These are phyloP conservation scores for Acanthurus tractus DNA, from an alignment of 2,797 vertebrate species.

Conservation along the genomic window DNA sequence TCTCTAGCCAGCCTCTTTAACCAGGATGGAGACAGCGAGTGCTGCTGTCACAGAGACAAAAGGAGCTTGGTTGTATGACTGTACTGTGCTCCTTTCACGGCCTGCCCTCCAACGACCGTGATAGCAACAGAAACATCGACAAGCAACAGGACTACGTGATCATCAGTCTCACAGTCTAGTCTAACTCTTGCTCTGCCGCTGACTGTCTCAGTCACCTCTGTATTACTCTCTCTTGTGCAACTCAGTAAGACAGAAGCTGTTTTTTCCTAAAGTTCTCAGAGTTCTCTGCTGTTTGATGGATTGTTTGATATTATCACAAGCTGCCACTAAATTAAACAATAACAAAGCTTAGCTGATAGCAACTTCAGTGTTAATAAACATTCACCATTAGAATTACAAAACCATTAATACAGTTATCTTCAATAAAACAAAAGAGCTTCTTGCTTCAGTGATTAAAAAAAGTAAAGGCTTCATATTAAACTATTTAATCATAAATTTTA, in stretches of 20 bases:
- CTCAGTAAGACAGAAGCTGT: conserved; percentile 9
- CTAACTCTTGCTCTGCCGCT: conserved; percentile 11
- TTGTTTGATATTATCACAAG: conserved; percentile 18
- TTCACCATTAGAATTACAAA: background rate
- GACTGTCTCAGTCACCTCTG: conserved; percentile 17
- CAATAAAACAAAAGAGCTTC: background rate
- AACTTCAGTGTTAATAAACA: conserved; percentile 1
- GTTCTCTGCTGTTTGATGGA: background rate
- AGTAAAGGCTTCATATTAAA: background rate
- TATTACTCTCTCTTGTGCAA: conserved; percentile 18
- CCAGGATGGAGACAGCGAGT: conserved; percentile 44
- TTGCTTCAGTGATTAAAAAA: conserved; percentile 6
- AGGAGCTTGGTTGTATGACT: conserved; percentile 34
- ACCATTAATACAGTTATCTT: background rate
- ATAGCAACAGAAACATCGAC: conserved; percentile 35
- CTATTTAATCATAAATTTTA: background rate
- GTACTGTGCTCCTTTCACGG: conserved; percentile 32
- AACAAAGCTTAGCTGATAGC: background rate
- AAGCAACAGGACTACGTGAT: conserved; percentile 33
- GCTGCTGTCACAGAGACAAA: conserved; percentile 50
- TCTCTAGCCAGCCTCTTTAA: conserved; percentile 61
- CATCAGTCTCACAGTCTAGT: conserved; percentile 33
- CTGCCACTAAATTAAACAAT: background rate
- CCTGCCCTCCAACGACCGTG: conserved; percentile 49
- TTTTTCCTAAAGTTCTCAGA: background rate